These are phyloP conservation scores for Aurelia coerulea DNA, from an alignment of 30 jellyfish, hydroid and myxozoan genomes.

Conservation along the genomic window DNA sequence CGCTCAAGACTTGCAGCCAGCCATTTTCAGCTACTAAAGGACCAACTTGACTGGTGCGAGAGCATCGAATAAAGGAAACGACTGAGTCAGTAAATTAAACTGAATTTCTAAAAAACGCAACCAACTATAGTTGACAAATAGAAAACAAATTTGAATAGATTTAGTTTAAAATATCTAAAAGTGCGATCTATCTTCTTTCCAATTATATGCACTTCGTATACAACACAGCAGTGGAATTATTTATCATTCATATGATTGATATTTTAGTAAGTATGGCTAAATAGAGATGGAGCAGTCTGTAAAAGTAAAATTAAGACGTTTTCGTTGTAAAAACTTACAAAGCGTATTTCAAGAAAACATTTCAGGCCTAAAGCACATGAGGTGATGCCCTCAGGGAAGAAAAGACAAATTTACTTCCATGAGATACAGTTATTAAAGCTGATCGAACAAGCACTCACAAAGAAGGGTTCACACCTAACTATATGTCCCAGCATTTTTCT, in stretches of 20 bases:
- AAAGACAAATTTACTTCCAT: not conserved
- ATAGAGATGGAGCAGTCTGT: not conserved
- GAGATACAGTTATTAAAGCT: not conserved
- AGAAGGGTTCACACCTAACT: not conserved
- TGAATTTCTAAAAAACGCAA: not conserved
- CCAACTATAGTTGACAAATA: too few relatives aligned
- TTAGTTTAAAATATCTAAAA: too few relatives aligned
- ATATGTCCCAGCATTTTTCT: too few relatives aligned
- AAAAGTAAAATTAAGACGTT: not conserved
- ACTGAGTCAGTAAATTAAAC: not conserved
- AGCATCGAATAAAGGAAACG: not conserved
- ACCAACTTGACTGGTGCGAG: slow-evolving; percentile 6
- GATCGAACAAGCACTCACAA: not conserved
- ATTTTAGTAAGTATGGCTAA: not conserved
- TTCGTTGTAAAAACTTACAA: not conserved
- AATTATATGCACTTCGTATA: too few relatives aligned
- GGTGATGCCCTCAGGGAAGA: not conserved
- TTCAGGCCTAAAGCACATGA: not conserved
- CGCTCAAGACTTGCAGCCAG: slow-evolving; percentile 13
- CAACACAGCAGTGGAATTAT: not conserved
- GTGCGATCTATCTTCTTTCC: too few relatives aligned
- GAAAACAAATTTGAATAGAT: too few relatives aligned
- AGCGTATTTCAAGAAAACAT: not conserved
- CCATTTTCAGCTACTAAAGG: slow-evolving; percentile 5
- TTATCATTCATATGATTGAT: not conserved